Evolutionary conservation across 2,113 vertebrate species (phyloP).

Genomic region (western clawed frog (Xenopus tropicalis)): DNA sequence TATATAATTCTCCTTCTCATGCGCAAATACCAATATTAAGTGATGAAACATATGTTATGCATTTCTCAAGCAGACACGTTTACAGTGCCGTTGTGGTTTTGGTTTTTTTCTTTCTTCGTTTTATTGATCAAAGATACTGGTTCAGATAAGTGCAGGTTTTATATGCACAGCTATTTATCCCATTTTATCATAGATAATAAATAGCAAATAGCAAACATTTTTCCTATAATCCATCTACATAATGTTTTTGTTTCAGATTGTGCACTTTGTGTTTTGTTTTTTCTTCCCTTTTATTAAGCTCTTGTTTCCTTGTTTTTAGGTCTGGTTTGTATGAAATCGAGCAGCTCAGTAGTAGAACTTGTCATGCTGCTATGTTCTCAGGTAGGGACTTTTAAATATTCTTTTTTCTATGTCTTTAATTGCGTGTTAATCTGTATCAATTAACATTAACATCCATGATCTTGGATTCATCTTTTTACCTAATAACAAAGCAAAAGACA

Average conservation of each 20-base stretch:
- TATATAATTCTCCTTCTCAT: conserved; percentile 71
- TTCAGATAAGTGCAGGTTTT: background rate
- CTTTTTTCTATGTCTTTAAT: too few species aligned
- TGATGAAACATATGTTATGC: conserved; percentile 83
- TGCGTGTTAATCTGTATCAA: too few species aligned
- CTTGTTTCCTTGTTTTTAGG: conserved; percentile 67
- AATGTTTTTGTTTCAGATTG: too few species aligned
- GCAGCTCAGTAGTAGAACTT: conserved; percentile 96
- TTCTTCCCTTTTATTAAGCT: too few species aligned
- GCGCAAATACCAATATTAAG: conserved; percentile 69
- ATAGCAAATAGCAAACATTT: too few species aligned
- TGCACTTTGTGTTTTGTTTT: too few species aligned
- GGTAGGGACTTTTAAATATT: conserved; percentile 65
- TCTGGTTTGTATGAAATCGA: conserved; percentile 96
- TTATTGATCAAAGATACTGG: background rate
- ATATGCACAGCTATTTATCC: too few species aligned
- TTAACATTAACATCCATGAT: too few species aligned
- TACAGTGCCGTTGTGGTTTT: conserved; percentile 54
- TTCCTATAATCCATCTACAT: too few species aligned
- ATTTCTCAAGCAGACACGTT: conserved; percentile 70
- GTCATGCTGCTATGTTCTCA: conserved; percentile 98
- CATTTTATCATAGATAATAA: too few species aligned
- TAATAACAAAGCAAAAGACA: too few species aligned
- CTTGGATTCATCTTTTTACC: too few species aligned
- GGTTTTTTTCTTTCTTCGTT: background rate